phyloP scores from a whole-genome alignment of 1,140 invertebrate species.

The Leptinotarsa lineolata region DNA sequence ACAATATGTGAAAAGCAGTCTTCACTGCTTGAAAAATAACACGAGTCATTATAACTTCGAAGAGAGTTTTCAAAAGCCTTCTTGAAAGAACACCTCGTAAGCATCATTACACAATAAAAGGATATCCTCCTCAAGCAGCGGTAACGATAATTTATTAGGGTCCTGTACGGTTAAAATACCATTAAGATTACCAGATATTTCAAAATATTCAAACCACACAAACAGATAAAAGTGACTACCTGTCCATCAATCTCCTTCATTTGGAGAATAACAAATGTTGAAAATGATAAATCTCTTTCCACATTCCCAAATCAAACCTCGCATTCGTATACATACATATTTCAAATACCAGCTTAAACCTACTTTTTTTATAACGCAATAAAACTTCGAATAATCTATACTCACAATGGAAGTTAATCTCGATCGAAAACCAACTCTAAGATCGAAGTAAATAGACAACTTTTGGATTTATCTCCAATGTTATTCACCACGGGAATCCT shows the following conservation, averaged over 20 bases:
- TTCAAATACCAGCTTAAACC: conserved; percentile 20
- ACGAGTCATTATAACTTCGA: too few relatives aligned
- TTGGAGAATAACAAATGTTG: conserved; percentile 28
- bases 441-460: conserved; percentile 20
- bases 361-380: conserved; percentile 22
- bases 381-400: conserved; percentile 28
- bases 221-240: conserved; percentile 28
- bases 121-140: neutral
- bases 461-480: conserved; percentile 25
- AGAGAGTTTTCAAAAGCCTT: too few relatives aligned
- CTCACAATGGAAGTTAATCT: conserved; percentile 26
- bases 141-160: conserved; percentile 18
- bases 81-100: too few relatives aligned
- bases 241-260: conserved; percentile 31
- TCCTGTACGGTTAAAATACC: conserved; percentile 16
- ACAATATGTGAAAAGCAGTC: too few relatives aligned
- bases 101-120: neutral
- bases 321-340: conserved; percentile 24
- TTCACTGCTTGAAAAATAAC: too few relatives aligned
- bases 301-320: conserved; percentile 30
- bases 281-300: conserved; percentile 30
- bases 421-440: conserved; percentile 26
- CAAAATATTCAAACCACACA: conserved; percentile 21
- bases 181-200: conserved; percentile 28
- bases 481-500: conserved; percentile 20